These are phyloP conservation scores for Anguilla obscura DNA, from an alignment of 2,797 vertebrate genomes.

Conservation along the genomic window DNA sequence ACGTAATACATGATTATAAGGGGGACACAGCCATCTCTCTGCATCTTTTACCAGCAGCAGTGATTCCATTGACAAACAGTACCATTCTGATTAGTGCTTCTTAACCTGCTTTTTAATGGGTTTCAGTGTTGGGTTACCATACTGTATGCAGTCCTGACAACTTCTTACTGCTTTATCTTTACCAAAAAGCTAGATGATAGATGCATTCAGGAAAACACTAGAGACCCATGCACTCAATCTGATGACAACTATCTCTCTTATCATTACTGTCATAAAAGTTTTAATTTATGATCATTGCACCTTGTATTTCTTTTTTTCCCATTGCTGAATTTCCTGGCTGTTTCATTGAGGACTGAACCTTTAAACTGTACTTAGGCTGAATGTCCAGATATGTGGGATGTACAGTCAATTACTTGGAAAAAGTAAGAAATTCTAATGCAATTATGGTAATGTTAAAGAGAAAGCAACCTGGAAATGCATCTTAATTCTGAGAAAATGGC, in stretches of 20 bases:
- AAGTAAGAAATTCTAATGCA: background rate
- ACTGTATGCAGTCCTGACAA: background rate
- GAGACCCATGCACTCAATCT: background rate
- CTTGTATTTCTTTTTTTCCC: background rate
- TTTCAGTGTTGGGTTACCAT: background rate
- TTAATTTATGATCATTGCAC: background rate
- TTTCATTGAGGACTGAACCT: background rate
- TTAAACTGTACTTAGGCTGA: background rate
- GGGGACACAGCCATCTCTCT: background rate
- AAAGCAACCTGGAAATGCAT: background rate
- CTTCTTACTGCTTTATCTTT: background rate
- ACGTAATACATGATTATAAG: background rate
- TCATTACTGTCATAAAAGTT: background rate
- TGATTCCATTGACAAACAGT: background rate
- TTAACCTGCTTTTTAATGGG: background rate
- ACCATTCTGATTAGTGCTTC: background rate
- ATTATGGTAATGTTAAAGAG: background rate
- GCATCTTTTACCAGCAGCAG: background rate
- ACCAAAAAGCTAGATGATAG: background rate
- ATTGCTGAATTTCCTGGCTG: background rate
- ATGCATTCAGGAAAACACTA: background rate
- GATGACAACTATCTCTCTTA: background rate
- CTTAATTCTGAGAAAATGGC: background rate
- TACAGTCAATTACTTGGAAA: background rate
- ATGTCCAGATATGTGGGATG: background rate